Evolutionary conservation across 2,113 vertebrate species (phyloP).

Genomic region (Zosterops borbonicus): DNA sequence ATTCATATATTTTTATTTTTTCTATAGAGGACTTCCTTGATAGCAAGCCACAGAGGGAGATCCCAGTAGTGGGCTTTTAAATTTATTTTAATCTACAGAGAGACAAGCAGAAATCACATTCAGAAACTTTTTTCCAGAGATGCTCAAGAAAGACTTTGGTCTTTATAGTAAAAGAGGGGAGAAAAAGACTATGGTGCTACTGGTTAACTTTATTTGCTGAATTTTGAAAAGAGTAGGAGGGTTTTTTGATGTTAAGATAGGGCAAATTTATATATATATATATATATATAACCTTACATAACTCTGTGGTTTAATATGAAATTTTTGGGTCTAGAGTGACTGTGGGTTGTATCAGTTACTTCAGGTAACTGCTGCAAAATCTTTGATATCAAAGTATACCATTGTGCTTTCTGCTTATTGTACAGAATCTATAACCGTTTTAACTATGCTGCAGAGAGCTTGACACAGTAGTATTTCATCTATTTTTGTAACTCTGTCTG

Average conservation of each 20-base stretch:
- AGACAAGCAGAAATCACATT: not conserved
- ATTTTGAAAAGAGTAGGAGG: not conserved
- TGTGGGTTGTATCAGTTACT: not conserved
- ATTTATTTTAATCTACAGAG: not conserved
- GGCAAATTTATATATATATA: not conserved
- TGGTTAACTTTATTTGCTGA: not conserved
- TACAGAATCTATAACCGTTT: not conserved
- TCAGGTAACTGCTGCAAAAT: not conserved
- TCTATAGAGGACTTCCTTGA: not conserved
- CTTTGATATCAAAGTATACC: not conserved
- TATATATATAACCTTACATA: not conserved
- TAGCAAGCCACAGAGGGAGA: not conserved
- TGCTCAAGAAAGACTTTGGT: not conserved
- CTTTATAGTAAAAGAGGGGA: not conserved
- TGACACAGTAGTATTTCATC: not conserved
- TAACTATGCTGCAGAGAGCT: not conserved
- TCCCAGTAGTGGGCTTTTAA: not conserved
- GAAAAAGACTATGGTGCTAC: not conserved
- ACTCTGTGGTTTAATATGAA: not conserved
- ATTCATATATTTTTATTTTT: not conserved
- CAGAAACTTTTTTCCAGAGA: not conserved
- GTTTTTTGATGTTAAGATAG: not conserved
- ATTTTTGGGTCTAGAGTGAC: not conserved
- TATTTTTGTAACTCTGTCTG: constrained; percentile 38
- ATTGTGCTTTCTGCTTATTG: constrained; percentile 3